Conservation (phyloP, 2,888 invertebrate genomes). For the Hypselothyrea guttata region DNA sequence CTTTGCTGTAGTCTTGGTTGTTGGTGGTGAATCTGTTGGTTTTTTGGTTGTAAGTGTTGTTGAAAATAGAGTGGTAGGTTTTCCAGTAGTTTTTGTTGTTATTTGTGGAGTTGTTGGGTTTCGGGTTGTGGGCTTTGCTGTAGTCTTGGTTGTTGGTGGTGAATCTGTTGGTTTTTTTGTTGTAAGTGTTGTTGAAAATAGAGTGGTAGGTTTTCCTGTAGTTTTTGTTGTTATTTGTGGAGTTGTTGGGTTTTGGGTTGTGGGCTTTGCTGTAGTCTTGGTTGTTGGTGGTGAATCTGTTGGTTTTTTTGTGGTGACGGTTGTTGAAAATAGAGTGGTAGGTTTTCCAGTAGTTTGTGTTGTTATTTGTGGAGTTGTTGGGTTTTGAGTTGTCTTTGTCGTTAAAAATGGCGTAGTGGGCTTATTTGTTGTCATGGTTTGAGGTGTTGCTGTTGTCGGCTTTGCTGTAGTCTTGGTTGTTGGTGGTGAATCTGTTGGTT, state of each 20-base stretch:
- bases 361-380: neutral
- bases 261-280: neutral
- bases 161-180: neutral
- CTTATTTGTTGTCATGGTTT: too few species aligned
- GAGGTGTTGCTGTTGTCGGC: neutral
- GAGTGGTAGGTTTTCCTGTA: neutral
- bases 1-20: neutral
- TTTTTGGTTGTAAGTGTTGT: neutral
- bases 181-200: neutral
- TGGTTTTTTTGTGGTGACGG: neutral
- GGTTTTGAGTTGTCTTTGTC: too few species aligned
- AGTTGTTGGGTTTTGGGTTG: conserved; percentile 2
- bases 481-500: neutral
- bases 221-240: neutral
- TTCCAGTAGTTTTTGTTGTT: neutral
- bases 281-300: neutral
- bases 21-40: neutral
- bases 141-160: neutral
- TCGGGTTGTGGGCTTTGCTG: neutral
- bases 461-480: neutral
- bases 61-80: neutral
- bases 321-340: neutral
- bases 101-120: too few species aligned
- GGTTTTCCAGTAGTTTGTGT: neutral
- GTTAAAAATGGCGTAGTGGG: too few species aligned